Conservation (phyloP, 2,113 vertebrate species). For the Scopus umbretta region DNA sequence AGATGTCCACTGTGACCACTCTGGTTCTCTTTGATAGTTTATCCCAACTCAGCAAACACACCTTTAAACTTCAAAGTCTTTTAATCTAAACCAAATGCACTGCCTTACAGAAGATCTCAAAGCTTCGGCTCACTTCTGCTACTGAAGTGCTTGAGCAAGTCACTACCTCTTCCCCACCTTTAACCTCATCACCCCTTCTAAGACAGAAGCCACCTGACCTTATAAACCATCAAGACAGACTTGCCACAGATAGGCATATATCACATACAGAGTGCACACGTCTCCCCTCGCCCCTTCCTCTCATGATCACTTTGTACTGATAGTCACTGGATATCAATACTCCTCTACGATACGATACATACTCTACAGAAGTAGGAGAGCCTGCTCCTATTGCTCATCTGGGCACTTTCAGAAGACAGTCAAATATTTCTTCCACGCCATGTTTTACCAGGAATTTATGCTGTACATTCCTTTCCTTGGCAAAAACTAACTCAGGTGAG, state of each 20-base stretch:
- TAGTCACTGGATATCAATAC: background rate
- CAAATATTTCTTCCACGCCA: background rate
- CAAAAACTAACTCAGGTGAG: background rate
- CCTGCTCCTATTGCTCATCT: background rate
- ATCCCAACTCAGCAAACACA: background rate
- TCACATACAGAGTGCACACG: background rate
- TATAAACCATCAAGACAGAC: background rate
- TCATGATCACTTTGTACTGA: background rate
- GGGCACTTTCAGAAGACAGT: background rate
- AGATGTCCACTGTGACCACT: background rate
- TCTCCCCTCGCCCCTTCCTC: background rate
- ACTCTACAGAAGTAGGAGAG: background rate
- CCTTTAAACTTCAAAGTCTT: background rate
- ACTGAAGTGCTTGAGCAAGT: background rate
- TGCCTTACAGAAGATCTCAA: background rate
- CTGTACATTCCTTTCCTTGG: background rate
- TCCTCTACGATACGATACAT: accelerated
- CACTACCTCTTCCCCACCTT: background rate
- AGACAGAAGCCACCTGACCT: background rate
- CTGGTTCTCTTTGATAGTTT: background rate
- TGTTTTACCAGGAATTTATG: background rate
- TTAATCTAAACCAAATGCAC: background rate
- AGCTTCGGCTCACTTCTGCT: background rate
- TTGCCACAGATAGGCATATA: background rate
- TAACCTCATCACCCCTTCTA: background rate